A percentile compares a stretch with the other conserved stretches of the same genome.
phyloP scores from a whole-genome alignment of 2,113 vertebrate species.

The Scartelaos histophorus region DNA sequence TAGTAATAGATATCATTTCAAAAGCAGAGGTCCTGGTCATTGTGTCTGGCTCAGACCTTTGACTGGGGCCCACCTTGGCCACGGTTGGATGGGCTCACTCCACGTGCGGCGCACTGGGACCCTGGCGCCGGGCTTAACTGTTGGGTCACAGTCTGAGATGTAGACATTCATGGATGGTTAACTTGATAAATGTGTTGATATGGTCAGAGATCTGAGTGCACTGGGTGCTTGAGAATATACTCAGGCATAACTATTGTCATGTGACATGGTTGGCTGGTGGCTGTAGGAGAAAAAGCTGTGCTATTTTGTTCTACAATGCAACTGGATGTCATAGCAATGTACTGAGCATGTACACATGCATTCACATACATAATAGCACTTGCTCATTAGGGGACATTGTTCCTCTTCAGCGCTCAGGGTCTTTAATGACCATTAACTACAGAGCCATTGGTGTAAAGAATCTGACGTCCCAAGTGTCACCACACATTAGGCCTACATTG shows the following conservation, averaged over 20 bases:
- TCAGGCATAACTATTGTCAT: slow-evolving; percentile 33
- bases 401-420: slow-evolving; percentile 55
- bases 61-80: slow-evolving; percentile 67
- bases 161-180: slow-evolving; percentile 68
- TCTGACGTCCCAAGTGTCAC: slow-evolving; percentile 73
- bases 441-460: slow-evolving; percentile 73
- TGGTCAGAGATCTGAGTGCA: slow-evolving; percentile 35
- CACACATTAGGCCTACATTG: slow-evolving; percentile 59
- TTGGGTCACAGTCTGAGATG: slow-evolving; percentile 68
- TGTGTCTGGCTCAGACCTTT: slow-evolving; percentile 65
- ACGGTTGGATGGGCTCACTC: slow-evolving; percentile 55
- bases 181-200: slow-evolving; percentile 62
- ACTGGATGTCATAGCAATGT: slow-evolving; percentile 18
- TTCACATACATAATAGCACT: slow-evolving; percentile 20
- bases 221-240: slow-evolving; percentile 31
- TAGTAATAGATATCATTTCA: slow-evolving; percentile 92
- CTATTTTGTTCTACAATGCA: slow-evolving; percentile 12
- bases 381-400: slow-evolving; percentile 48
- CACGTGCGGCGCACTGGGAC: slow-evolving; percentile 41
- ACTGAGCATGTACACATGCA: slow-evolving; percentile 22
- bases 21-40: slow-evolving; percentile 68
- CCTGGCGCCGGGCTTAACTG: slow-evolving; percentile 70
- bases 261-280: slow-evolving; percentile 22
- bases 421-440: slow-evolving; percentile 71
- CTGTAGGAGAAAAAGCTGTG: background rate